These are phyloP conservation scores for Chymomyza caudatula DNA, from an alignment of 2,888 invertebrate species.

Conservation along the genomic window DNA sequence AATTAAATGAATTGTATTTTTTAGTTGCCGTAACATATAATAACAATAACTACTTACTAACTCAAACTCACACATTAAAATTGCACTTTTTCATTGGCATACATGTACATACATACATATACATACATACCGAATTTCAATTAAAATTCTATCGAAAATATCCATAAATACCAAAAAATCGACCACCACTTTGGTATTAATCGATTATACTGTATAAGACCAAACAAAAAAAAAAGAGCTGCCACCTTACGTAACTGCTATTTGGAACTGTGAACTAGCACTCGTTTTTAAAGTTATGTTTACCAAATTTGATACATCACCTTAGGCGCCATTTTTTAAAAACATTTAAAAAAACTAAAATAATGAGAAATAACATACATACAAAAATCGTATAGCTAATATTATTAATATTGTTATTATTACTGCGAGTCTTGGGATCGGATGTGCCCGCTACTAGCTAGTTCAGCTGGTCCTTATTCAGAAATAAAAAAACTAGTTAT, in stretches of 20 bases:
- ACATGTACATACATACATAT: not conserved
- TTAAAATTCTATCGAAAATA: not conserved
- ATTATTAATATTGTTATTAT: too few relatives aligned
- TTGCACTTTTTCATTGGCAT: not conserved
- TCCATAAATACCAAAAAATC: not conserved
- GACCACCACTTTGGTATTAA: not conserved
- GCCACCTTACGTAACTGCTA: not conserved
- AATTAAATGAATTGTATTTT: not conserved
- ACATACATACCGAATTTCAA: not conserved
- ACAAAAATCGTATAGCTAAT: too few relatives aligned
- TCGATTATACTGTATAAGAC: not conserved
- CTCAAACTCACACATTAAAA: not conserved
- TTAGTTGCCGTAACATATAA: not conserved
- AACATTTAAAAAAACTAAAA: too few relatives aligned
- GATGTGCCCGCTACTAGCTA: too few relatives aligned
- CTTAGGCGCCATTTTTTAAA: too few relatives aligned
- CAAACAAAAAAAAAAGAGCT: not conserved
- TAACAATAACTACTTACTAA: not conserved
- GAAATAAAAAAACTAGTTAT: too few relatives aligned
- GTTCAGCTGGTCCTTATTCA: too few relatives aligned
- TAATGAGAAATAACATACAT: too few relatives aligned
- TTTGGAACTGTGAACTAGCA: not conserved
- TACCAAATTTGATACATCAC: not conserved
- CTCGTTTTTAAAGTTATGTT: not conserved
- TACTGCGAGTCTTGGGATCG: too few relatives aligned